Base-by-base conservation (phyloP, 2,113 vertebrate genomes). In the Ciconia boyciana region DNA sequence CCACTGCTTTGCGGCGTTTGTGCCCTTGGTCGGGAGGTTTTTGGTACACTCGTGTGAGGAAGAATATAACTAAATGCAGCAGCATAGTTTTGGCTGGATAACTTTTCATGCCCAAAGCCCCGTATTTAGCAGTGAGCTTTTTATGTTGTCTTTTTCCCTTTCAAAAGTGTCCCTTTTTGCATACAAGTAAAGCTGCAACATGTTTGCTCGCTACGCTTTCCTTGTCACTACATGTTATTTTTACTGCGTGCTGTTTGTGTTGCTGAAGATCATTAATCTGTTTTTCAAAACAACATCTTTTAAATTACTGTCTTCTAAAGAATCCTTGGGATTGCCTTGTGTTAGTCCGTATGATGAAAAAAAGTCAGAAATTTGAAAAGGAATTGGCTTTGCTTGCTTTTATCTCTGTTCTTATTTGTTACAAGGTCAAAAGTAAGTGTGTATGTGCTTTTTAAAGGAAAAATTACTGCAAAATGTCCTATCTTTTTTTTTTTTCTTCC, bases 141-240 rank as follows among this genome's bases (percentile, higher is more conserved):
- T 36, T 6, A 13, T 9, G 14, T 18, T 66, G 12, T 16, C 18
- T 28, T 65, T 51, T 34, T 15, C 7, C 11, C 6, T 39, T 21
- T 16, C 13, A n/a, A 5, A 41, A 31, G 28, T 5, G 18, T 16
- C 21, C 16, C 32, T 46, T 75, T 66, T 46, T 28, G 15, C 12
- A 3, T 11, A 7, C 25, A n/a, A 7, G 9, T 57, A 22, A 29
- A 68, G 28, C 32, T 34, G 19, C 7, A 13, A 4, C 13, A 2
- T 1, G 9, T 34, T 46, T 19, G 8, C 41, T 17, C n/a, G 16
- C 21, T 48, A 1, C n/a, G 24, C 28, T 69, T 72, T 54, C n/a
- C 15, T 11, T 11, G 2, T 69, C 11, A 0, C 28, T 57, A 2
- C 8, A 0, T 1, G 5, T 68, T 43, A 8, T 34, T 83, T 43